Evolutionary conservation across 2,797 vertebrate genomes (phyloP).

Genomic region (Varecia variegata): DNA sequence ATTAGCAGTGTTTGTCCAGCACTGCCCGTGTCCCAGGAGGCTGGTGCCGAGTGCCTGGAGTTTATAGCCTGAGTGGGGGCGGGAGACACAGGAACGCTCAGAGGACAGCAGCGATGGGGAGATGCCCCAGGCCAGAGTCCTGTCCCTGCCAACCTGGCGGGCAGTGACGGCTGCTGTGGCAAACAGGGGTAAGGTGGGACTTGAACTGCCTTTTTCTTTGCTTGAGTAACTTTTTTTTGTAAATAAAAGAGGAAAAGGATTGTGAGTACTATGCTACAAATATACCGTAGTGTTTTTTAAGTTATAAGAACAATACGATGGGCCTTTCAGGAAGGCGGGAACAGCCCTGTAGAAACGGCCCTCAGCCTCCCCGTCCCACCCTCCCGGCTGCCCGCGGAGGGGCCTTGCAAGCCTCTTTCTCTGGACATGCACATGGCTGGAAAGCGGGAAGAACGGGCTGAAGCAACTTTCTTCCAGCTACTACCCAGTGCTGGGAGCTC

Average conservation of each 20-base stretch:
- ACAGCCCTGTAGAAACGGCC: too few relatives aligned
- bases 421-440: too few relatives aligned
- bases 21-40: too few relatives aligned
- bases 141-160: accelerated
- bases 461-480: not conserved
- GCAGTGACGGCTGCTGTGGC: not conserved
- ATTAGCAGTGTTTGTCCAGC: not conserved
- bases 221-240: not conserved
- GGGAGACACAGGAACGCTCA: too few relatives aligned
- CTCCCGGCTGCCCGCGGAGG: not conserved
- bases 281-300: not conserved
- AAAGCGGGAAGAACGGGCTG: not conserved
- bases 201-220: not conserved
- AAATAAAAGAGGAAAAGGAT: not conserved
- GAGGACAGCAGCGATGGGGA: not conserved
- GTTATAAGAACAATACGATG: not conserved
- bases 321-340: not conserved
- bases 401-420: not conserved
- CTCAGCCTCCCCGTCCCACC: too few relatives aligned
- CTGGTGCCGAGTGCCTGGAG: too few relatives aligned
- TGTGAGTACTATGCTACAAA: not conserved
- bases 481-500: not conserved
- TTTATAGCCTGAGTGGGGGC: not conserved
- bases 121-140: not conserved
- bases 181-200: too few relatives aligned